phyloP scores from a whole-genome alignment of 1,140 invertebrate genomes.

The Megathymus violae region DNA sequence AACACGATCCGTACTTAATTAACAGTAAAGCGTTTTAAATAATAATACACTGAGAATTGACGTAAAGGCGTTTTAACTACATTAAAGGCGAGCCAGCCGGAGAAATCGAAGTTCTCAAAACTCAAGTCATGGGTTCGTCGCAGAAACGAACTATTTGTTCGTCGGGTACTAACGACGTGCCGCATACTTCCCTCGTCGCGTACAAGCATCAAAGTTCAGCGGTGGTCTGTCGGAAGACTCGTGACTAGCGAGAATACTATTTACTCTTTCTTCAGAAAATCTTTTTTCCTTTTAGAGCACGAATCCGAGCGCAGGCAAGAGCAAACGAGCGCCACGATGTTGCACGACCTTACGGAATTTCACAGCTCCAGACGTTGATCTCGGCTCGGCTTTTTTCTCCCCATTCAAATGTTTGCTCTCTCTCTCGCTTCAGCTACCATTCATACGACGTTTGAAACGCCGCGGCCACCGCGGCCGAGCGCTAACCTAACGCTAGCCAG shows the following conservation, averaged over 20 bases:
- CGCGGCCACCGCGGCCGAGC: conserved; percentile 70
- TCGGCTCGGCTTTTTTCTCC: conserved; percentile 68
- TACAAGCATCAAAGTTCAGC: conserved; percentile 61
- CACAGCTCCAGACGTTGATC: conserved; percentile 71
- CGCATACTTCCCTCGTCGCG: conserved; percentile 39
- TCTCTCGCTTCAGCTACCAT: conserved; percentile 77
- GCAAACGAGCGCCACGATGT: conserved; percentile 79
- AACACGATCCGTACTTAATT: conserved; percentile 78
- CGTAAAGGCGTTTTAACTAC: conserved; percentile 79
- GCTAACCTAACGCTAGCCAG: conserved; percentile 79
- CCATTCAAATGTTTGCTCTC: conserved; percentile 78
- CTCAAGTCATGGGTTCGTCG: conserved; percentile 45
- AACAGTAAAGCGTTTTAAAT: conserved; percentile 79
- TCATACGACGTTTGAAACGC: conserved; percentile 69
- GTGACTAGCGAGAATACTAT: conserved; percentile 79
- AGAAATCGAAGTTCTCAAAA: conserved; percentile 55
- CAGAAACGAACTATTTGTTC: conserved; percentile 42
- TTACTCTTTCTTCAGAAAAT: conserved; percentile 77
- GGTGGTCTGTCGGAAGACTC: conserved; percentile 79
- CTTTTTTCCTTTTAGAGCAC: conserved; percentile 81
- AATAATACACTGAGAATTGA: conserved; percentile 83
- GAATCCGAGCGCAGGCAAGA: conserved; percentile 71
- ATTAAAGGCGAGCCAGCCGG: conserved; percentile 73
- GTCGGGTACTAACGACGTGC: conserved; percentile 42
- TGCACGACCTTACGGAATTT: conserved; percentile 81